These are phyloP conservation scores for Sabellastarte sp. DNA, from an alignment of 2,888 invertebrate genomes.

Conservation along the genomic window DNA sequence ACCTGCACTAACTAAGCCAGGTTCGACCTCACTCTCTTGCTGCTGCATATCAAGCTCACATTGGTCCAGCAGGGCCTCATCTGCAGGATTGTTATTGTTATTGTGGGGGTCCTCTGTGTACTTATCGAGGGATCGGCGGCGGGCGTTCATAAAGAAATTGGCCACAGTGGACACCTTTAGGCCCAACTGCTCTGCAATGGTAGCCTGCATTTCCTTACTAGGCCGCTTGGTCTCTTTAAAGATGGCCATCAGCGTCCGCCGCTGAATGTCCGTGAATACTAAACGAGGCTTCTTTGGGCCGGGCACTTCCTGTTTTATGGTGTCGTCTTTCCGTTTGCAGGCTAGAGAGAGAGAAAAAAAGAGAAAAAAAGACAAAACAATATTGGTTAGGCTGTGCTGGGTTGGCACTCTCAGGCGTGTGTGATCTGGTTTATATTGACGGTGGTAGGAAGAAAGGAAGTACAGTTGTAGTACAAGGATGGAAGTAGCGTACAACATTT, in stretches of 20 bases:
- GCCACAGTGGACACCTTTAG: conserved; percentile 97
- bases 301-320: conserved; percentile 46
- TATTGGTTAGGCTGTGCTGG: no score
- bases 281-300: conserved; percentile 99
- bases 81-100: conserved; percentile 4
- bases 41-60: neutral
- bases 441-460: no score
- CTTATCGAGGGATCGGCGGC: conserved; percentile 84
- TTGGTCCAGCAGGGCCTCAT: neutral
- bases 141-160: conserved; percentile 99
- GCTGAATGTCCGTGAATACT: conserved; percentile 99
- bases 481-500: no score
- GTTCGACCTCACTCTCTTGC: neutral
- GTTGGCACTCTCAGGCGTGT: no score
- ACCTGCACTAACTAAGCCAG: no score
- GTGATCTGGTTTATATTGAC: no score
- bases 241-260: conserved; percentile 99
- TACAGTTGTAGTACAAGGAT: no score
- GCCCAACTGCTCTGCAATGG: conserved; percentile 94
- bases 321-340: conserved; percentile 67
- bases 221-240: conserved; percentile 99
- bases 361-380: no score
- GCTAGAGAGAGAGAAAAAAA: conserved; percentile 63
- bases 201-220: conserved; percentile 99
- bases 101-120: conserved; percentile 75